Evolutionary conservation across 2,888 invertebrate species (phyloP).

Genomic region (Nomada ferruginata): DNA sequence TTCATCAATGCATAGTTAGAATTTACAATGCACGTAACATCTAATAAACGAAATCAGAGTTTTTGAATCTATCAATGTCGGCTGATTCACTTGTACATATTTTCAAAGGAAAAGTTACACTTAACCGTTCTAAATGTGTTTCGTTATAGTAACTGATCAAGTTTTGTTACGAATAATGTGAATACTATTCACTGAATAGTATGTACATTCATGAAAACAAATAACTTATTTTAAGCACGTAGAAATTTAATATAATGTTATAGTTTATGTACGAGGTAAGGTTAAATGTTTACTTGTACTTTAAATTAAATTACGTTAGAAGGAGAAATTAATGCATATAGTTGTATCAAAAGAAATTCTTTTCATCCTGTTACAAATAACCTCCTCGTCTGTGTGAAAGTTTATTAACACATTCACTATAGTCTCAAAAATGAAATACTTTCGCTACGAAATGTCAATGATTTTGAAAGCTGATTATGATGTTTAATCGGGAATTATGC

Average conservation of each 20-base stretch:
- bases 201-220: slow-evolving; percentile 3
- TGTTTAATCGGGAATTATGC: background rate
- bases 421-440: too few species aligned
- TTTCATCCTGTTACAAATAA: background rate
- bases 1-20: too few species aligned
- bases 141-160: slow-evolving; percentile 5
- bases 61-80: background rate
- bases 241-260: background rate
- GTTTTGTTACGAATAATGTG: slow-evolving; percentile 10
- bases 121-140: background rate
- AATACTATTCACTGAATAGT: background rate
- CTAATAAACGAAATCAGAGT: background rate
- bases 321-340: background rate
- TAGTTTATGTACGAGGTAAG: background rate
- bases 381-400: too few species aligned
- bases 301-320: background rate
- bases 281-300: background rate
- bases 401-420: too few species aligned
- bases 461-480: background rate
- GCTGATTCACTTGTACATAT: background rate
- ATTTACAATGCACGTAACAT: background rate
- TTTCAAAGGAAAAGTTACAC: too few species aligned
- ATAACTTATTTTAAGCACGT: slow-evolving; percentile 1
- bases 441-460: background rate
- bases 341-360: background rate